These are phyloP conservation scores for Sakesphorus luctuosus DNA, from an alignment of 2,113 vertebrate species.

Conservation along the genomic window DNA sequence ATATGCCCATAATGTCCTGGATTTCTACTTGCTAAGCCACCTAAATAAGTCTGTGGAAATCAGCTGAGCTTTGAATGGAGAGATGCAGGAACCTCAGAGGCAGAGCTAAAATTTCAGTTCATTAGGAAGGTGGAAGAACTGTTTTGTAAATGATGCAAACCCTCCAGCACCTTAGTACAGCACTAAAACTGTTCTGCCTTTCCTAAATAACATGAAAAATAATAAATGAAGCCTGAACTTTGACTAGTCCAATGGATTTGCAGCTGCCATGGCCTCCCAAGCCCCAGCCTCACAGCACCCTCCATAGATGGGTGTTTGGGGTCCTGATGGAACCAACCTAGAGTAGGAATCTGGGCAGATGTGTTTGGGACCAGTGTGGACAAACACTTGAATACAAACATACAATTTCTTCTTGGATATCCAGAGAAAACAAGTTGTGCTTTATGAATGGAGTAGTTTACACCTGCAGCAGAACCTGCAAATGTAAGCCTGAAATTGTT, in stretches of 20 bases:
- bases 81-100: not conserved
- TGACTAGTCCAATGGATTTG: not conserved
- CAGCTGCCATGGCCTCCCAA: no score
- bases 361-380: not conserved
- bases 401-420: accelerated
- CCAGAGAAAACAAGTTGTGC: not conserved
- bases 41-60: not conserved
- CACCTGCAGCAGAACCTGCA: not conserved
- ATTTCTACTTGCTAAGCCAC: not conserved
- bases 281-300: not conserved
- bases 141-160: not conserved
- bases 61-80: not conserved
- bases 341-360: not conserved
- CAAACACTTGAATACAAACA: not conserved
- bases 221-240: not conserved
- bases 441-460: not conserved
- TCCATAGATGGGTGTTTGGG: not conserved
- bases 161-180: not conserved
- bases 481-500: not conserved
- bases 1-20: not conserved
- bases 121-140: not conserved
- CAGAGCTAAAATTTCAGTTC: not conserved
- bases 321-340: not conserved
- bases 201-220: not conserved
- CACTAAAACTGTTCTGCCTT: not conserved